Percentiles rank a stretch among this genome's conserved stretches.
Evolutionary conservation across 2,797 vertebrate genomes (phyloP).

Genomic region (Cacajao melanocephalus): DNA sequence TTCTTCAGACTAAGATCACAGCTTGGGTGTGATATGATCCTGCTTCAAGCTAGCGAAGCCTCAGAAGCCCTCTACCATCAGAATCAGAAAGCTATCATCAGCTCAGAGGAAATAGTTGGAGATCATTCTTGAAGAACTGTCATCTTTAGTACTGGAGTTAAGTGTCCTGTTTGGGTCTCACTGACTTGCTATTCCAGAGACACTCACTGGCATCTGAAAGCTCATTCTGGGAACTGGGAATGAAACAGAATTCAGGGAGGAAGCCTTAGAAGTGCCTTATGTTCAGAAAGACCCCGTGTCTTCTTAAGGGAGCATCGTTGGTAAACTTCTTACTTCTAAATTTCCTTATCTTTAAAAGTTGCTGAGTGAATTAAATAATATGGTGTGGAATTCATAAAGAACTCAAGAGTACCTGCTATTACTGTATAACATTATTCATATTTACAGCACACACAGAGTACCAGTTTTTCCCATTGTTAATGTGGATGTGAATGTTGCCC

Average conservation of each 20-base stretch:
- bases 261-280: not conserved
- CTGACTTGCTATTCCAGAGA: not conserved
- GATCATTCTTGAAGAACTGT: not conserved
- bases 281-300: not conserved
- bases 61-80: not conserved
- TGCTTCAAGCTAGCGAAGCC: not conserved
- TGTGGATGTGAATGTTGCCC: not conserved
- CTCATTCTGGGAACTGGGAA: not conserved
- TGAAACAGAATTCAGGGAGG: not conserved
- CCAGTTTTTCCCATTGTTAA: not conserved
- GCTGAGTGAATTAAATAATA: not conserved
- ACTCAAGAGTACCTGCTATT: not conserved
- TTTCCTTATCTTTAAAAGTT: conserved; percentile 22
- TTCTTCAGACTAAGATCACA: not conserved
- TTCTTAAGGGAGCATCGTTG: not conserved
- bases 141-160: not conserved
- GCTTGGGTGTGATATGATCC: not conserved
- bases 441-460: not conserved
- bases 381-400: not conserved
- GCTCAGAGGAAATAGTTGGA: not conserved
- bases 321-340: not conserved
- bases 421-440: not conserved
- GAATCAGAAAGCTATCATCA: not conserved
- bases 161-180: not conserved
- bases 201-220: not conserved